These are phyloP conservation scores for Ptilorrhoa leucosticta DNA, from an alignment of 2,113 vertebrate genomes.

Conservation along the genomic window DNA sequence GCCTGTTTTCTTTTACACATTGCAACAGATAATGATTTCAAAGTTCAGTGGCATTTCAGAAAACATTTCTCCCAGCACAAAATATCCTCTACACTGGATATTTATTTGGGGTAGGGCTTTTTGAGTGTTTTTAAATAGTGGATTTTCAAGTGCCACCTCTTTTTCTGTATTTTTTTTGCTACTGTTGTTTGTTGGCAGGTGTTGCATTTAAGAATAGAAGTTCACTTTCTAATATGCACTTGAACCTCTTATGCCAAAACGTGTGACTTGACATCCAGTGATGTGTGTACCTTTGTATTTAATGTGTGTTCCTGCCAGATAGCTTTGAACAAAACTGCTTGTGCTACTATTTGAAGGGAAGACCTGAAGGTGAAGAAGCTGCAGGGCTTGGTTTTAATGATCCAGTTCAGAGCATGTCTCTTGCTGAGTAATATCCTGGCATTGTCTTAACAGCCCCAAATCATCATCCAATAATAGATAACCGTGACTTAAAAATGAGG, in stretches of 20 bases:
- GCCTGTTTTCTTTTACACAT: not conserved
- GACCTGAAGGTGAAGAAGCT: constrained; percentile 30
- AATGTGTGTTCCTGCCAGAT: not conserved
- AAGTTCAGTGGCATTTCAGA: not conserved
- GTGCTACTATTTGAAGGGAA: not conserved
- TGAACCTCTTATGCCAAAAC: not conserved
- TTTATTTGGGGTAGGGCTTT: accelerated
- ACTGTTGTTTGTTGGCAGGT: not conserved
- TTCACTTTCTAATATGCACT: not conserved
- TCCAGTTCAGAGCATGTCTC: not conserved
- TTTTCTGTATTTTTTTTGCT: not conserved
- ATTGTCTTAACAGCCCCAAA: constrained; percentile 38
- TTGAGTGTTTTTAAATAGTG: not conserved
- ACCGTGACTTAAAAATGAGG: constrained; percentile 12
- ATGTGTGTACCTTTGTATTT: not conserved
- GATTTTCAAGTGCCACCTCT: not conserved
- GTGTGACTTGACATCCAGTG: not conserved
- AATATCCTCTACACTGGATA: not conserved
- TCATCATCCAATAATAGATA: constrained; percentile 45
- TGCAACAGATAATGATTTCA: not conserved
- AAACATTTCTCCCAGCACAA: not conserved
- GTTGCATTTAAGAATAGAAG: not conserved
- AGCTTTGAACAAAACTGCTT: not conserved
- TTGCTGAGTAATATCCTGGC: constrained; percentile 47
- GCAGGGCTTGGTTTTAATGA: constrained; percentile 48